Evolutionary conservation across 2,888 invertebrate genomes (phyloP).

Genomic region (Chrysolina oricalcia): DNA sequence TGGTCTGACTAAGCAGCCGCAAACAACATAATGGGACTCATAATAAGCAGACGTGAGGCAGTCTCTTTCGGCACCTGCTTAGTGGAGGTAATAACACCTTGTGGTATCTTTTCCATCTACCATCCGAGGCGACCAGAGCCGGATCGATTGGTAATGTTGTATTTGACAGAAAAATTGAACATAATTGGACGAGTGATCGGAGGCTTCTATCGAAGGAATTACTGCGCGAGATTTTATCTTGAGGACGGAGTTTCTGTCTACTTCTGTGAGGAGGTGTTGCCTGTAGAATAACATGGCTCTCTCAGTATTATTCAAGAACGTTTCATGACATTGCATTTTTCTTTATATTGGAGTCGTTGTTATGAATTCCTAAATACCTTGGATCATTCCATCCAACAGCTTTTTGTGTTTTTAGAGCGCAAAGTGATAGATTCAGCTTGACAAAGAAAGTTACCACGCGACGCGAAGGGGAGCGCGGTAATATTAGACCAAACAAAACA

Average conservation of each 20-base stretch:
- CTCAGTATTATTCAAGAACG: too few relatives aligned
- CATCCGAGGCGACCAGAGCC: constrained; percentile 32
- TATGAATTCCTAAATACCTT: too few relatives aligned
- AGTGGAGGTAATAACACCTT: constrained; percentile 71
- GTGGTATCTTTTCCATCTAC: constrained; percentile 56
- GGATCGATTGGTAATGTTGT: constrained; percentile 32
- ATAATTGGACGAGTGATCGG: constrained; percentile 19
- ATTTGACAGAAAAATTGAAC: constrained; percentile 30
- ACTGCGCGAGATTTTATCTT: constrained; percentile 16
- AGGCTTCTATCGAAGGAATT: constrained; percentile 9
- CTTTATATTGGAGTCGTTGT: too few relatives aligned
- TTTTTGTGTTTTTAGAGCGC: too few relatives aligned
- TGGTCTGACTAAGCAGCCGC: constrained; percentile 65
- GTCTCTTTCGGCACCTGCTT: constrained; percentile 72
- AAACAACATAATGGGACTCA: constrained; percentile 70
- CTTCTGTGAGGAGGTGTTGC: neutral
- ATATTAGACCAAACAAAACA: too few relatives aligned
- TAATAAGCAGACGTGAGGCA: constrained; percentile 68
- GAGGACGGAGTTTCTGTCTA: neutral
- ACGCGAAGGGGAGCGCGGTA: too few relatives aligned
- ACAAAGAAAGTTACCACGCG: too few relatives aligned
- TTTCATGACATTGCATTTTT: too few relatives aligned
- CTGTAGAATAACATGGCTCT: too few relatives aligned
- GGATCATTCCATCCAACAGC: too few relatives aligned
- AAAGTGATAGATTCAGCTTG: too few relatives aligned